Conservation (phyloP, 2,113 vertebrate species). For the Onychorhynchus coronatus region DNA sequence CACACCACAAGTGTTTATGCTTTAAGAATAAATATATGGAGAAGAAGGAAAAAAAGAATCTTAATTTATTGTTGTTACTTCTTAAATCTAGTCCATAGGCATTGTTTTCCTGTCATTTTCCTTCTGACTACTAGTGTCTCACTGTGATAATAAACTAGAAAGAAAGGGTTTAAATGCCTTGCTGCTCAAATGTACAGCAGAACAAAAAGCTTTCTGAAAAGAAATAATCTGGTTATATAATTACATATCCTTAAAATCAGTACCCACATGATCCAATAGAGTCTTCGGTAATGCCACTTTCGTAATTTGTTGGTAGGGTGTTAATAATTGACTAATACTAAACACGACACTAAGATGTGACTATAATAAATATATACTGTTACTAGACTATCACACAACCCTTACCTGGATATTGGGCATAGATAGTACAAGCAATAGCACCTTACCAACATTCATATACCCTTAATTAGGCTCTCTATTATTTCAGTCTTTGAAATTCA, state of each 20-base stretch:
- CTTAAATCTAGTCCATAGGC: background rate
- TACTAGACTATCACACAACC: background rate
- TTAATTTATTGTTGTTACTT: background rate
- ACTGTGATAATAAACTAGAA: conserved; percentile 7
- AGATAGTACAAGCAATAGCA: background rate
- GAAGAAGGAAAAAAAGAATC: background rate
- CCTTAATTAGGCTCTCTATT: background rate
- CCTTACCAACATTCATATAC: background rate
- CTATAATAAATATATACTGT: background rate
- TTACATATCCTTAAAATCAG: background rate
- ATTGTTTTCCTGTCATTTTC: conserved; percentile 47
- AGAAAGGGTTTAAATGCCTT: conserved; percentile 11
- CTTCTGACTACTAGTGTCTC: background rate
- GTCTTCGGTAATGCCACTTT: background rate
- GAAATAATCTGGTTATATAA: background rate
- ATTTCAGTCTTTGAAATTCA: background rate
- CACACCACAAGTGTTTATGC: conserved; percentile 17
- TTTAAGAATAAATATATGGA: background rate
- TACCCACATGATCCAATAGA: background rate
- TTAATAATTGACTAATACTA: background rate
- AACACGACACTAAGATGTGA: background rate
- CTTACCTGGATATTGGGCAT: background rate
- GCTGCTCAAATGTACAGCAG: background rate
- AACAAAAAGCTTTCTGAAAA: conserved; percentile 7
- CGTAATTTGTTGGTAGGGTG: background rate